Base-by-base conservation (phyloP, 2,888 invertebrate species). In the Pyrochroa serraticornis region DNA sequence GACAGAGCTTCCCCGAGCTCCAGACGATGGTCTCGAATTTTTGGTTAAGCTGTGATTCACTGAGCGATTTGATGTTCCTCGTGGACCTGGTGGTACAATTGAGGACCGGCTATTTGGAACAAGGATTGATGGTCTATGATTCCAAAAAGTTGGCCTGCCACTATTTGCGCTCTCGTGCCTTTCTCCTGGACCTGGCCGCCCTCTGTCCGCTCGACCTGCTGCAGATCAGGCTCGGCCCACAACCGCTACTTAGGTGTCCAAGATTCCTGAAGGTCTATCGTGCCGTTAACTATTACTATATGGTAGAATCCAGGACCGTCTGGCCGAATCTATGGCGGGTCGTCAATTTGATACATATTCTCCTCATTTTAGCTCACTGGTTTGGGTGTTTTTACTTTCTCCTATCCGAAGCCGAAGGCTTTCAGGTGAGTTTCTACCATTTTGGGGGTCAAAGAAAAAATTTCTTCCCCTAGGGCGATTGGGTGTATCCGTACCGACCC, bases 321-420 rank as follows among this genome's bases (percentile, higher is more conserved):
- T 97, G 95, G 82, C 97, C 97, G 14, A 97, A 97, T 83, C 86
- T 97, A 77, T 95, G 96, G 93, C 85, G 97, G 9, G 97, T 97
- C 65, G 88, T 95, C 74, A 97, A 96, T 82, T 85, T 97, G 62
- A 93, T 96, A 68, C 97, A 97, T 79, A 95, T 97, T 73, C 85
- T 97, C 65, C 87, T 97, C 71, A 92, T 97, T 74, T 84, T 96
- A 71, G 95, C 96, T 46, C 97, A 97, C 78, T 97, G 97, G 97
- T 97, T 97, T 78, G 97, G 97, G 53, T 97, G 96, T 80, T 97
- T 97, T 84, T 97, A 97, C 83, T 97, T 92, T 82, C 82, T 97
- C 73, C 85, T 97, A 53, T 95, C 95, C 5, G 94, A 96, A 77
- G 91, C 91, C 56, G 94, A 95, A 78, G 91, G 89, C 12, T 93